Conservation (phyloP, 2,797 vertebrate genomes). For the Bradypodion ventrale region DNA sequence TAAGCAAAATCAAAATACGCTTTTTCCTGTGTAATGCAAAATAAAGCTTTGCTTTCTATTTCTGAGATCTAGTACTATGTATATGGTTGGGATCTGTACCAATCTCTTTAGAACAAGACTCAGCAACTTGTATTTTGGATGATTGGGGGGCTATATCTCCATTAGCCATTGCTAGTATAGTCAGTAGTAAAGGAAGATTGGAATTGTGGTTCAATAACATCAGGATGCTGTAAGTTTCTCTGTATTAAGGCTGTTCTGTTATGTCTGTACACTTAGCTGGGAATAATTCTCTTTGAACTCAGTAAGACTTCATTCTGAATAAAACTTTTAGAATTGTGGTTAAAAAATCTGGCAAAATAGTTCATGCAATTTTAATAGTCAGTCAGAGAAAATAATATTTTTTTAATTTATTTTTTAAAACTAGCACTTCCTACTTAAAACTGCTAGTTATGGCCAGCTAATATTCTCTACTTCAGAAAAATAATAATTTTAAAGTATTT, state of each 20-base stretch:
- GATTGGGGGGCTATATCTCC: neutral
- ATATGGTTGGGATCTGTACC: too few species aligned
- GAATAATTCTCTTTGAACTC: neutral
- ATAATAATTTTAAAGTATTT: neutral
- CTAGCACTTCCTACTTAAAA: neutral
- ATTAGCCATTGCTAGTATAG: neutral
- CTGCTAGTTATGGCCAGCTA: constrained; percentile 10
- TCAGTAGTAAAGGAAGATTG: neutral
- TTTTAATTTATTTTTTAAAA: neutral
- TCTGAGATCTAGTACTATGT: too few species aligned
- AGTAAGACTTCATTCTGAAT: neutral
- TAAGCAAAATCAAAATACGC: neutral
- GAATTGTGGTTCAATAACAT: neutral
- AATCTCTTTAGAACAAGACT: neutral
- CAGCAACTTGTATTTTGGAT: neutral
- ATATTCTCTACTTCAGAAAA: constrained; percentile 5
- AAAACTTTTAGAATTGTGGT: neutral
- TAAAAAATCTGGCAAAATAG: neutral
- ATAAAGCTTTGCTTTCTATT: neutral
- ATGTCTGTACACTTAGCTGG: neutral
- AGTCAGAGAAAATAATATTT: neutral
- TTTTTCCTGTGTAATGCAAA: too few species aligned
- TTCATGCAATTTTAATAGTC: neutral
- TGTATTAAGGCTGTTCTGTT: neutral
- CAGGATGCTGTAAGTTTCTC: neutral